These are phyloP conservation scores for Epizoanthus illoricatus DNA, from an alignment of 92 coral and sea anemone species.

Conservation along the genomic window DNA sequence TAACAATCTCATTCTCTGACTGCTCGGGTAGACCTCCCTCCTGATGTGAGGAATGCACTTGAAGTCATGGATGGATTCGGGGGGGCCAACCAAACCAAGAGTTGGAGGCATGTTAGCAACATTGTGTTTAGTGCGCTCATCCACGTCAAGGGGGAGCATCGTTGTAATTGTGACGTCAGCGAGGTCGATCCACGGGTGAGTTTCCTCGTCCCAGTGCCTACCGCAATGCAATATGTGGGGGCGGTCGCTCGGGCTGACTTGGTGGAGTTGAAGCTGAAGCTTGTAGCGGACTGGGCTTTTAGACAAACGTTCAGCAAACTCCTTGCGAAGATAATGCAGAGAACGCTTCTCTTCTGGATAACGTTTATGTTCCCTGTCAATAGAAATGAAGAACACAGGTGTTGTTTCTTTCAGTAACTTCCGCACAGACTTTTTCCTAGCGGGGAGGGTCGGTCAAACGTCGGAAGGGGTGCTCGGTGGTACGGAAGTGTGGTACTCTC, in stretches of 20 bases:
- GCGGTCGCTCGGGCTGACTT: conserved; percentile 59
- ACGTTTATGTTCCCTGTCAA: conserved; percentile 43
- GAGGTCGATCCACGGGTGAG: conserved; percentile 93
- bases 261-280: conserved; percentile 82
- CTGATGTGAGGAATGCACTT: conserved; percentile 67
- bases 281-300: conserved; percentile 68
- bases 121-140: conserved; percentile 58
- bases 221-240: conserved; percentile 67
- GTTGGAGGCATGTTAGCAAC: conserved; percentile 55
- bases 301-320: conserved; percentile 56
- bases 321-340: conserved; percentile 62
- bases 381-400: too few relatives aligned
- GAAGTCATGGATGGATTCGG: conserved; percentile 73
- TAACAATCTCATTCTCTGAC: conserved; percentile 54
- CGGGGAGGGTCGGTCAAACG: too few relatives aligned
- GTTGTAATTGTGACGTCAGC: conserved; percentile 81
- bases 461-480: too few relatives aligned
- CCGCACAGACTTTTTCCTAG: too few relatives aligned
- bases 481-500: too few relatives aligned
- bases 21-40: conserved; percentile 51
- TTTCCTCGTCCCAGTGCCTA: conserved; percentile 75
- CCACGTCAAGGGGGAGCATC: conserved; percentile 68
- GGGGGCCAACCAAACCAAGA: conserved; percentile 58
- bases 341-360: conserved; percentile 62
- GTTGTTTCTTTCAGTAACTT: too few relatives aligned